Percentiles rank a stretch among this genome's conserved stretches.
These are phyloP conservation scores for Apodemus speciosus DNA, from an alignment of 2,113 vertebrate genomes.

Conservation along the genomic window DNA sequence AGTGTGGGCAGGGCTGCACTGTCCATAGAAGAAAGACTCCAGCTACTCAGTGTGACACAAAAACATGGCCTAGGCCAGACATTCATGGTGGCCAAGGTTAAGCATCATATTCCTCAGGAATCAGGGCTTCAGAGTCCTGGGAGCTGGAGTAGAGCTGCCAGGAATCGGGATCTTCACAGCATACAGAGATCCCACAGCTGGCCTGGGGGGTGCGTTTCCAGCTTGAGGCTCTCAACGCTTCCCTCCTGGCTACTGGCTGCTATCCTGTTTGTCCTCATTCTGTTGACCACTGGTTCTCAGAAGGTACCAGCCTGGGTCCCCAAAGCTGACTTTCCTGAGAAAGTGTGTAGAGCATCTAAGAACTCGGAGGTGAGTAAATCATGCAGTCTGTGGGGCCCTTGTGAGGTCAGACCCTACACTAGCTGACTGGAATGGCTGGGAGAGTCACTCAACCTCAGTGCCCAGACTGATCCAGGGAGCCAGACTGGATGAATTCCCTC, in stretches of 20 bases:
- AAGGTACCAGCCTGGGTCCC: background rate
- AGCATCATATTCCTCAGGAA: too few relatives aligned
- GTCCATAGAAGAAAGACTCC: background rate
- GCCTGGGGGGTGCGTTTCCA: too few relatives aligned
- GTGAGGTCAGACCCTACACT: background rate
- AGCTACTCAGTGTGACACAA: background rate
- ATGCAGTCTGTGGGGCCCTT: background rate
- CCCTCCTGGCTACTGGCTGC: background rate
- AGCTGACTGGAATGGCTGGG: too few relatives aligned
- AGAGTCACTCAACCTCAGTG: background rate
- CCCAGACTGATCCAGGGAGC: background rate
- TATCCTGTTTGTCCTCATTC: too few relatives aligned
- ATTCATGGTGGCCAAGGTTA: background rate
- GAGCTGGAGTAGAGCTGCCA: background rate
- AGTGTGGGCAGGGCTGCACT: background rate
- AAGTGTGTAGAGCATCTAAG: background rate
- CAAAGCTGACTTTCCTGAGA: background rate
- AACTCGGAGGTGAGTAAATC: background rate
- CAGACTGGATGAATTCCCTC: background rate
- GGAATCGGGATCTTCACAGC: background rate
- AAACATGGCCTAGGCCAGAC: background rate
- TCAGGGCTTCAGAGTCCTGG: background rate
- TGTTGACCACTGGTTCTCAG: background rate
- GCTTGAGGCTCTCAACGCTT: background rate
- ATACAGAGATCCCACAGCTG: background rate